These are phyloP conservation scores for Zaprionus camerounensis DNA, from an alignment of 1,140 invertebrate species.

Conservation along the genomic window DNA sequence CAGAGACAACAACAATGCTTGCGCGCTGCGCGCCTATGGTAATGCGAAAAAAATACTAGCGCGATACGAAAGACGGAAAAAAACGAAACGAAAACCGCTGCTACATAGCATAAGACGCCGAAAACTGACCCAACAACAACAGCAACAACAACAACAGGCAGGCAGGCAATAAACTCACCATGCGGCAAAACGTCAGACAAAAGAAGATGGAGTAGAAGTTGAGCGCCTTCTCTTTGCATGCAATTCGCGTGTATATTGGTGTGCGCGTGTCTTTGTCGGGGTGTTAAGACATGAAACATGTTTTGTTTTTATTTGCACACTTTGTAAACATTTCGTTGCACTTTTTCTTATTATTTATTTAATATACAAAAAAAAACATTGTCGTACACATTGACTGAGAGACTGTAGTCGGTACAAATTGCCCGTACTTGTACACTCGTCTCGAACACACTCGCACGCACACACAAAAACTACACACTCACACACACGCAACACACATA, in stretches of 20 bases:
- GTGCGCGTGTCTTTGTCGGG: slow-evolving; percentile 50
- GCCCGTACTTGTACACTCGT: slow-evolving; percentile 51
- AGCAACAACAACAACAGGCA: slow-evolving; percentile 30
- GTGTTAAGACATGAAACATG: slow-evolving; percentile 51
- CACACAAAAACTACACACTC: slow-evolving; percentile 31
- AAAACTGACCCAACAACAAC: slow-evolving; percentile 70
- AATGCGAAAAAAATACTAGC: slow-evolving; percentile 41
- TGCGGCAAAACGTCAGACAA: slow-evolving; percentile 82
- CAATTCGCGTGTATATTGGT: slow-evolving; percentile 67
- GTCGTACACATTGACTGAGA: slow-evolving; percentile 50
- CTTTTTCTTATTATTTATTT: slow-evolving; percentile 49
- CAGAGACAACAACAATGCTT: slow-evolving; percentile 32
- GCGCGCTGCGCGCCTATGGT: slow-evolving; percentile 13
- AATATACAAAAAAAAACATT: slow-evolving; percentile 52
- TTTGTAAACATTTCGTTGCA: slow-evolving; percentile 64
- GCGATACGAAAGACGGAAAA: slow-evolving; percentile 20
- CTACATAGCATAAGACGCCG: slow-evolving; percentile 53
- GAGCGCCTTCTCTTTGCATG: slow-evolving; percentile 68
- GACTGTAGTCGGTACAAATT: slow-evolving; percentile 51
- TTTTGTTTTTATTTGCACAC: slow-evolving; percentile 57
- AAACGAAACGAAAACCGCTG: slow-evolving; percentile 26
- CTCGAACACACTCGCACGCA: slow-evolving; percentile 43
- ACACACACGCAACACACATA: slow-evolving; percentile 31
- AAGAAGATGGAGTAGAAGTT: slow-evolving; percentile 80
- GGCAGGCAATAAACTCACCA: slow-evolving; percentile 71